Percentiles rank a stretch among this genome's conserved stretches.
phyloP scores from a whole-genome alignment of 2,797 vertebrate genomes.

The Heterohyrax brucei region DNA sequence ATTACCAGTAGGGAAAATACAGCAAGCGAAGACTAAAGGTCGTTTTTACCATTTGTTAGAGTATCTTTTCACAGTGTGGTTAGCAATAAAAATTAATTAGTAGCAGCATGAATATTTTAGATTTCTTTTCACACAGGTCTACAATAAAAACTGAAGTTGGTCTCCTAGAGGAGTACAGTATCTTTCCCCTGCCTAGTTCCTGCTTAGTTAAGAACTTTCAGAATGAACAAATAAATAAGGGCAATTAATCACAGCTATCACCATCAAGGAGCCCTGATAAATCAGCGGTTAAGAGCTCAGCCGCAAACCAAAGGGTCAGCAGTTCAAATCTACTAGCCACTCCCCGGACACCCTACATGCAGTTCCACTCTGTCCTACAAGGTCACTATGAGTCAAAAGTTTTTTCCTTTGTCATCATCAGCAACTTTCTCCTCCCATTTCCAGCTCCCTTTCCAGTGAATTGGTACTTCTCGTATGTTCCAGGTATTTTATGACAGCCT shows the following conservation, averaged over 20 bases:
- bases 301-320: too few relatives aligned
- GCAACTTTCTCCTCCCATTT: background rate
- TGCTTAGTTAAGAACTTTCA: slow-evolving; percentile 36
- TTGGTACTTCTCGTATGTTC: background rate
- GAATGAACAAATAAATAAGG: slow-evolving; percentile 15
- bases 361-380: background rate
- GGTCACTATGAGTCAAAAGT: background rate
- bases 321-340: too few relatives aligned
- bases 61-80: background rate
- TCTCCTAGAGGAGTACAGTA: background rate
- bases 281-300: too few relatives aligned
- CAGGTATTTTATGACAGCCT: background rate
- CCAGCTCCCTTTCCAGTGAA: background rate
- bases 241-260: background rate
- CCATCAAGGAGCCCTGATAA: too few relatives aligned
- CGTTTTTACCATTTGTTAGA: background rate
- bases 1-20: background rate
- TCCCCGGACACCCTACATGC: too few relatives aligned
- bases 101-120: background rate
- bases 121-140: background rate
- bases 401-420: background rate
- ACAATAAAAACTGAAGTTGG: slow-evolving; percentile 24
- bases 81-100: slow-evolving; percentile 13
- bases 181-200: background rate
- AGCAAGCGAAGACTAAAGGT: background rate